Percentiles rank a stretch among this genome's conserved stretches.
phyloP scores from a whole-genome alignment of 2,797 vertebrate species.

The Pseudochirops corinnae region DNA sequence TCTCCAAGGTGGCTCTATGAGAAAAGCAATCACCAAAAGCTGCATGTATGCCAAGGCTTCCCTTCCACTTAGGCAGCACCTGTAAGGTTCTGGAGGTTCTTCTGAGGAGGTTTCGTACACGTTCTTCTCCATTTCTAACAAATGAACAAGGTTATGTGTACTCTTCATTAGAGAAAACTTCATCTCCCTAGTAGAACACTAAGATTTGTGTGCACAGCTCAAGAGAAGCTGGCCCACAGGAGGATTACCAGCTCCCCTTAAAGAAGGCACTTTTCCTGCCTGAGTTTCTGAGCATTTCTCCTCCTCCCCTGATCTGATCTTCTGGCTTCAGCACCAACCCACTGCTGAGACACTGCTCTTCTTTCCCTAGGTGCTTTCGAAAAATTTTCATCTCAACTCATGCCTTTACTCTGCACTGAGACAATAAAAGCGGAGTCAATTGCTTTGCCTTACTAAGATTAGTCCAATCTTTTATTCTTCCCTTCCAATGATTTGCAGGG shows the following conservation, averaged over 20 bases:
- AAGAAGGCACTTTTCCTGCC: constrained; percentile 42
- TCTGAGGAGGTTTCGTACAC: not conserved
- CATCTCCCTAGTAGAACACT: not conserved
- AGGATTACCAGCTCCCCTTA: not conserved
- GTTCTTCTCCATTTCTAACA: not conserved
- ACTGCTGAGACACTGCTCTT: not conserved
- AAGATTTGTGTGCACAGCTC: not conserved
- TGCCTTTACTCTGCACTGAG: not conserved
- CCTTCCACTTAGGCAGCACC: not conserved
- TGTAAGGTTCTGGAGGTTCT: constrained; percentile 6
- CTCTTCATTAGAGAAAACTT: not conserved
- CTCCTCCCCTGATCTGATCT: not conserved
- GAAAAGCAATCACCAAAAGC: not conserved
- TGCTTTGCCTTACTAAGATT: not conserved
- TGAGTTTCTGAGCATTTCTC: not conserved
- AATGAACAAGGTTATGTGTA: not conserved
- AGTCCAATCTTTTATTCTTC: not conserved
- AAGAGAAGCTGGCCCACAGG: not conserved
- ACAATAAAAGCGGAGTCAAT: constrained; percentile 3
- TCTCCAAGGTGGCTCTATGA: not conserved
- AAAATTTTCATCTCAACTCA: not conserved
- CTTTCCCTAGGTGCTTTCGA: not conserved
- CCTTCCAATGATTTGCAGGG: constrained; percentile 23
- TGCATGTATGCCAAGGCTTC: not conserved
- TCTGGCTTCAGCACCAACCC: not conserved